These are phyloP conservation scores for Zaprionus davidi DNA, from an alignment of 1,140 invertebrate genomes.

Conservation along the genomic window DNA sequence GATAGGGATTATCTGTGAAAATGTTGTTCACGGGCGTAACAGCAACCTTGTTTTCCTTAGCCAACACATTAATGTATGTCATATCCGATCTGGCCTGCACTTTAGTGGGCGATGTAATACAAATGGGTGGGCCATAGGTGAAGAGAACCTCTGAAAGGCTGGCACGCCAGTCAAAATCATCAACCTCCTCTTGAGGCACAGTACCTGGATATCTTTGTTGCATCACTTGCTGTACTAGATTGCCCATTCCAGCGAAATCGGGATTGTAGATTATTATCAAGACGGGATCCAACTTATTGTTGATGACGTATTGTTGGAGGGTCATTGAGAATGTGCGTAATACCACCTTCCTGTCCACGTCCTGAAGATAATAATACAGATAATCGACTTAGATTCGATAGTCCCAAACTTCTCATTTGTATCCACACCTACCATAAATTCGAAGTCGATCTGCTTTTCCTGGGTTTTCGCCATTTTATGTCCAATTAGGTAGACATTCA, in stretches of 20 bases:
- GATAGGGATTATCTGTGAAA: constrained; percentile 53
- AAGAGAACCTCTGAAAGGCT: constrained; percentile 25
- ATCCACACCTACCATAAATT: not conserved
- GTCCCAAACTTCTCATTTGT: no score
- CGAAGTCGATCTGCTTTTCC: not conserved
- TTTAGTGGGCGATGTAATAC: constrained; percentile 44
- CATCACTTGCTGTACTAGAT: constrained; percentile 18
- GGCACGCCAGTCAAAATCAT: constrained; percentile 19
- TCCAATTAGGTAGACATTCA: constrained; percentile 66
- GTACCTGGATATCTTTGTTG: constrained; percentile 2
- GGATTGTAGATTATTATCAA: constrained; percentile 50
- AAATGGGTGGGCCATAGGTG: constrained; percentile 50
- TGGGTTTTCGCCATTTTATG: not conserved
- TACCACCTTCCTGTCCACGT: constrained; percentile 14
- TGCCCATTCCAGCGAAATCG: constrained; percentile 32
- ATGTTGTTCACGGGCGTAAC: constrained; percentile 24
- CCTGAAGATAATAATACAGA: not conserved
- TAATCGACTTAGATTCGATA: not conserved
- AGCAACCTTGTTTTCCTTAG: not conserved
- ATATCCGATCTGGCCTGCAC: constrained; percentile 31
- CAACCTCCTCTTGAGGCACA: not conserved
- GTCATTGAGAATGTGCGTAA: constrained; percentile 25
- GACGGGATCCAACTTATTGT: constrained; percentile 35
- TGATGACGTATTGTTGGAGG: constrained; percentile 16
- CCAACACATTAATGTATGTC: constrained; percentile 22